phyloP scores from a whole-genome alignment of 1,140 invertebrate genomes.

The Trichomalopsis sarcophagae region DNA sequence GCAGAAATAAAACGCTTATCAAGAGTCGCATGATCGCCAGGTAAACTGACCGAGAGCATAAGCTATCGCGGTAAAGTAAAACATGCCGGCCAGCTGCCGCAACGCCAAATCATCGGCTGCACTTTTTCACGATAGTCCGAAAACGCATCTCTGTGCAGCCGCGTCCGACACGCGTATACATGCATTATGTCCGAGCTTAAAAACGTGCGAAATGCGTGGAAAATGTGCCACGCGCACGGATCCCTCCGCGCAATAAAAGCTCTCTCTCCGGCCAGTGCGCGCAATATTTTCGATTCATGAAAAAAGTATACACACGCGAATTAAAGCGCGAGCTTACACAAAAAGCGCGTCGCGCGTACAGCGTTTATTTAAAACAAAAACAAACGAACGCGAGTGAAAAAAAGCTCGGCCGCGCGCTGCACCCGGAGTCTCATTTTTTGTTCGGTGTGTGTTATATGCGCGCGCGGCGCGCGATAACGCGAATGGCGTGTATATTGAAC shows the following conservation, averaged over 20 bases:
- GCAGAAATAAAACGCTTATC: constrained; percentile 15
- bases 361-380: constrained; percentile 15
- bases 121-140: not conserved
- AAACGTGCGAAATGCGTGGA: constrained; percentile 36
- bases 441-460: not conserved
- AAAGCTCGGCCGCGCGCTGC: not conserved
- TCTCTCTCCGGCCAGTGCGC: not conserved
- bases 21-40: not conserved
- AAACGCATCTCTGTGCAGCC: constrained; percentile 3
- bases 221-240: constrained; percentile 3
- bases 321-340: not conserved
- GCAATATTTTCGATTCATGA: constrained; percentile 40
- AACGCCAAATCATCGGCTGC: constrained; percentile 25
- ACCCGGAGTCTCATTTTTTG: not conserved
- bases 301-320: not conserved
- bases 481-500: constrained; percentile 22
- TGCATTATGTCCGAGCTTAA: constrained; percentile 35
- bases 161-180: not conserved
- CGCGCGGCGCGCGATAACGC: constrained; percentile 44
- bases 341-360: not conserved
- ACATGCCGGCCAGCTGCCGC: not conserved
- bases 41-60: not conserved
- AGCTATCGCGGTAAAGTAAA: not conserved
- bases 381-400: constrained; percentile 6
- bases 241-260: constrained; percentile 24